A percentile compares a stretch with the other conserved stretches of the same genome.
Conservation (phyloP, 2,113 vertebrate genomes). For the Melanerpes aurifrons region DNA sequence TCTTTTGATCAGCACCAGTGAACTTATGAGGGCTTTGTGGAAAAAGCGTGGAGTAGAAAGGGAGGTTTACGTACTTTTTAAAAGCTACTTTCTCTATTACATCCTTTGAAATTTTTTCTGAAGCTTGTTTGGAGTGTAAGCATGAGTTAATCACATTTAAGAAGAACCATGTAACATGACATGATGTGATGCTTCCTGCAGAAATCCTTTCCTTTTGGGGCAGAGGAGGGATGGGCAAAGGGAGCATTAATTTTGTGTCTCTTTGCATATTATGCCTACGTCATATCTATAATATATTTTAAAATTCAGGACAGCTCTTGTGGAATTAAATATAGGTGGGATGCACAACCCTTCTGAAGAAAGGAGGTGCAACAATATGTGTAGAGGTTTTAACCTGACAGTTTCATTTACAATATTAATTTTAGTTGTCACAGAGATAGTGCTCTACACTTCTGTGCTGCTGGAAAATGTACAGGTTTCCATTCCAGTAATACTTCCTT, state of each 20-base stretch:
- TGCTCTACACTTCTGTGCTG: background rate
- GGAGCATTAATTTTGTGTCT: background rate
- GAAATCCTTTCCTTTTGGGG: background rate
- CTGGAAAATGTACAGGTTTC: constrained; percentile 49
- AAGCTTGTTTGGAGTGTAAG: background rate
- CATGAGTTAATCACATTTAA: background rate
- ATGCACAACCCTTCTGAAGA: background rate
- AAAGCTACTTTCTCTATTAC: background rate
- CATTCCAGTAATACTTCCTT: constrained; percentile 36
- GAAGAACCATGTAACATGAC: background rate
- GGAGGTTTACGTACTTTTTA: background rate
- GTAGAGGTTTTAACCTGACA: background rate
- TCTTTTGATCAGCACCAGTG: background rate
- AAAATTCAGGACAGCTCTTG: background rate
- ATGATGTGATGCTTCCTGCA: background rate
- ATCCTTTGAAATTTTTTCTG: background rate
- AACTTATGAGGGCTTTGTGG: background rate
- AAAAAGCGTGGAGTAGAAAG: background rate
- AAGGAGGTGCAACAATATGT: background rate
- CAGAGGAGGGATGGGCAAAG: background rate
- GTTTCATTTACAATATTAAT: constrained; percentile 6
- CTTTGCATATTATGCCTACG: background rate
- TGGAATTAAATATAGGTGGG: background rate
- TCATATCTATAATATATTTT: background rate
- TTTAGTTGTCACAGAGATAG: background rate